Conservation (phyloP, 2,113 vertebrate species). For the Thalassarche chlororhynchos region DNA sequence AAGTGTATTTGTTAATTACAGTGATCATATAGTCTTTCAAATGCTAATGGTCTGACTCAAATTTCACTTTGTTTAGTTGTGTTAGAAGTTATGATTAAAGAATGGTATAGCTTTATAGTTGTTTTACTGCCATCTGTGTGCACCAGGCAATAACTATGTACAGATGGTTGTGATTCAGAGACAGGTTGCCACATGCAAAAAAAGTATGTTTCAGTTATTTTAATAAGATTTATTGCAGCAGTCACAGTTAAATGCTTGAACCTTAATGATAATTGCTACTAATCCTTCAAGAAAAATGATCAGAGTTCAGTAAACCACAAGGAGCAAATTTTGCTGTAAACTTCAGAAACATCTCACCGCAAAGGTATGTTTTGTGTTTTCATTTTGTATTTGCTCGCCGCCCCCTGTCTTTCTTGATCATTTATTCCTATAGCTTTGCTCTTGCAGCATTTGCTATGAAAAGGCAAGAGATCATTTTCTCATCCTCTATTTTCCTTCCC, state of each 20-base stretch:
- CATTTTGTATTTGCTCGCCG: neutral
- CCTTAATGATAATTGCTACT: constrained; percentile 93
- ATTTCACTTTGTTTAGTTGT: constrained; percentile 95
- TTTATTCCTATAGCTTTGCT: neutral
- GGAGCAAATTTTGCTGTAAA: constrained; percentile 72
- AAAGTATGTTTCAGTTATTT: constrained; percentile 94
- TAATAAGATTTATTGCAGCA: constrained; percentile 95
- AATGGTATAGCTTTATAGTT: constrained; percentile 89
- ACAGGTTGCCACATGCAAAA: constrained; percentile 94
- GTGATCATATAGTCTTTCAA: constrained; percentile 87
- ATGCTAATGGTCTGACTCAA: constrained; percentile 87
- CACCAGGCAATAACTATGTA: constrained; percentile 91
- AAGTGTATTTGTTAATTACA: constrained; percentile 81
- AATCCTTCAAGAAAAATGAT: constrained; percentile 88
- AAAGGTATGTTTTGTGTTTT: constrained; percentile 65
- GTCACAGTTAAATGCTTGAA: constrained; percentile 91
- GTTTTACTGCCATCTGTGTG: constrained; percentile 95
- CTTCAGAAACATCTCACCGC: constrained; percentile 46
- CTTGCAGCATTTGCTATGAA: neutral
- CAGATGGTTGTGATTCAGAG: constrained; percentile 94
- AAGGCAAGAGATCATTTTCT: constrained; percentile 37
- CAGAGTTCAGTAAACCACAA: constrained; percentile 78
- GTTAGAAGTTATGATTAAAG: constrained; percentile 91
- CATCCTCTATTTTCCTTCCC: constrained; percentile 47
- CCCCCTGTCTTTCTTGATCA: neutral